Evolutionary conservation across 1,140 invertebrate genomes (phyloP), one percentile per base, ranked within the genome.

Genomic region (Hyles vespertilio): DNA sequence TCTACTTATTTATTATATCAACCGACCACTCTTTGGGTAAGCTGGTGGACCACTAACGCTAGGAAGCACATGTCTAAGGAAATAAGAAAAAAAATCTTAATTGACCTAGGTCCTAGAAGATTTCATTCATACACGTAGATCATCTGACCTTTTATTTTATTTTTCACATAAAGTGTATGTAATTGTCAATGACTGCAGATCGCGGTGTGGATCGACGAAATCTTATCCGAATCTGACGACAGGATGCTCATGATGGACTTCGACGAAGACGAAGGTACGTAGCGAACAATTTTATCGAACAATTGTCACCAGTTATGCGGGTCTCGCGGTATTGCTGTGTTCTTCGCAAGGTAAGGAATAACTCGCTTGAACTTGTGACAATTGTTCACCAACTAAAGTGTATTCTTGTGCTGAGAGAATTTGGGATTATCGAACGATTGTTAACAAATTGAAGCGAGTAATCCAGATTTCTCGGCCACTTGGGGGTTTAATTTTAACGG

Each of bases 181-280:
- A n/a, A n/a, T n/a, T n/a, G n/a, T n/a, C 9, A 32, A 9, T 32
- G 8, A 50, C 2, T 43, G 8, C 58, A 88, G 85, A 66, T 88
- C 56, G 80, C 82, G 2, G 75, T 86, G 47, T 88, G 85, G 85
- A 87, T 87, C 6, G 84, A 86, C 48, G 80, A 87, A 69, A 79
- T 88, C 33, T 70, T 88, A 10, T 59, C 70, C 9, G 85, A 87
- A 46, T 85, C 82, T 33, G 83, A 87, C 33, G 84, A 87, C 49
- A 69, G 84, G 3, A 84, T 89, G 82, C 61, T 89, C 10, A 85
- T 89, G 82, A 87, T 86, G 84, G 86, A 89, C 56, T 84, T 77
- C 50, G 84, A 87, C 49, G 86, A 89, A 64, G 86, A 89, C 45
- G 80, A 86, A 22, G 86, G 86, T 89, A 72, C 72, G 72, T 56